Evolutionary conservation across 2,797 vertebrate species (phyloP).

Genomic region (Sus cebifrons): DNA sequence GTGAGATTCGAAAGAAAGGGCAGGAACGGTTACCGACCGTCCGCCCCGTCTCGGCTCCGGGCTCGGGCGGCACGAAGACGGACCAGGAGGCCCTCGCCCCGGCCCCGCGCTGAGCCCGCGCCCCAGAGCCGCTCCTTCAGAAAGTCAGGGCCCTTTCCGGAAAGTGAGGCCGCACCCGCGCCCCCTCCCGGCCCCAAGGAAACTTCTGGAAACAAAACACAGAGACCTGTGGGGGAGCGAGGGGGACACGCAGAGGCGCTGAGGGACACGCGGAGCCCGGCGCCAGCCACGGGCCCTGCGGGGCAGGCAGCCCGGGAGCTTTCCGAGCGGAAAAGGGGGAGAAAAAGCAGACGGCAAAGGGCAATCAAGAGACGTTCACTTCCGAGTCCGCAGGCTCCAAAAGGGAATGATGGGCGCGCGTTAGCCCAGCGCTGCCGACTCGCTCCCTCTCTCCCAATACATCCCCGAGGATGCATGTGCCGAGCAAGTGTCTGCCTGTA

Average conservation of each 20-base stretch:
- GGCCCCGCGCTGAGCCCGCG: too few relatives aligned
- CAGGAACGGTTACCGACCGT: accelerated
- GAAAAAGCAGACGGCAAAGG: not conserved
- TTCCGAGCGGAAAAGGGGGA: not conserved
- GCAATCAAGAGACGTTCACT: not conserved
- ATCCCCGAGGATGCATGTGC: not conserved
- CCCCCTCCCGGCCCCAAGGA: not conserved
- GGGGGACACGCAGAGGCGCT: accelerated
- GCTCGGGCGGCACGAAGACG: not conserved
- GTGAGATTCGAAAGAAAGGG: not conserved
- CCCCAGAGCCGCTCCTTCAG: not conserved
- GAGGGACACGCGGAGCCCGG: not conserved
- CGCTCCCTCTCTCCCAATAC: not conserved
- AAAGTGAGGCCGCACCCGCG: not conserved
- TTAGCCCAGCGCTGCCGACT: not conserved
- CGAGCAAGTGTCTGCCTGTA: slow-evolving; percentile 22
- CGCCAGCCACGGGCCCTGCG: not conserved
- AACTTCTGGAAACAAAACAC: not conserved
- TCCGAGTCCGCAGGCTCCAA: not conserved
- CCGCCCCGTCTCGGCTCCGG: too few relatives aligned
- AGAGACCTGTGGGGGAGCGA: not conserved
- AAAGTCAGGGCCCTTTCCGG: not conserved
- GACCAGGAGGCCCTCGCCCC: not conserved
- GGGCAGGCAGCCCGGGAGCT: accelerated
- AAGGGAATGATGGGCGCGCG: not conserved